These are phyloP conservation scores for Drosophila seclusa DNA, from an alignment of 2,888 invertebrate species.

Conservation along the genomic window DNA sequence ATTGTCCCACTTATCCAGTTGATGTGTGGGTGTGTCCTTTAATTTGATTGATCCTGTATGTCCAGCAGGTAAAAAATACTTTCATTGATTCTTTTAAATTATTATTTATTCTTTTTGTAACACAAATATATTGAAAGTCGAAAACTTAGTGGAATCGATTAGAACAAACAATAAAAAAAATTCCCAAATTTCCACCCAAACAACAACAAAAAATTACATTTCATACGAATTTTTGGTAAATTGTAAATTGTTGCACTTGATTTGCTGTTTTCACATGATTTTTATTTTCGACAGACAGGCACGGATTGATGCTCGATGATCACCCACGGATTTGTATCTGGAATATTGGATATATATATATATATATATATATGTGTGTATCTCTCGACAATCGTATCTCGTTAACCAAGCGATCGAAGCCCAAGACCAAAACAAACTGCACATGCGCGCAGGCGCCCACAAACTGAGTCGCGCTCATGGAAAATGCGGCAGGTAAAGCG, in stretches of 20 bases:
- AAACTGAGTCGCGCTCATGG: conserved; percentile 68
- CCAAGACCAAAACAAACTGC: conserved; percentile 69
- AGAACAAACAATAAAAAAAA: neutral
- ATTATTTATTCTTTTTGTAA: neutral
- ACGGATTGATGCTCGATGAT: conserved; percentile 20
- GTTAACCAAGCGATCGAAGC: conserved; percentile 41
- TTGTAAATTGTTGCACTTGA: conserved; percentile 31
- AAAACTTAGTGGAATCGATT: neutral
- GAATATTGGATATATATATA: conserved; percentile 7
- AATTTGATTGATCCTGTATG: conserved; percentile 43
- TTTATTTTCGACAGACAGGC: conserved; percentile 13
- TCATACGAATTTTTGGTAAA: neutral
- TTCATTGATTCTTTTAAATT: conserved; percentile 11
- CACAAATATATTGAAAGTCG: conserved; percentile 7
- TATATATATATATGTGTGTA: neutral
- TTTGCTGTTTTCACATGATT: conserved; percentile 36
- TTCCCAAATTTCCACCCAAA: conserved; percentile 26
- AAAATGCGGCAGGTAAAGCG: conserved; percentile 73
- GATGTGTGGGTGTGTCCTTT: conserved; percentile 2
- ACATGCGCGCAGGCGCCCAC: conserved; percentile 80
- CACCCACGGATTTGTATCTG: conserved; percentile 30
- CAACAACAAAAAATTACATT: conserved; percentile 18
- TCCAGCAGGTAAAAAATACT: conserved; percentile 32
- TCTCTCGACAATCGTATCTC: conserved; percentile 23
- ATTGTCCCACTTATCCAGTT: conserved; percentile 20